These are phyloP conservation scores for Drosophila crucigera DNA, from an alignment of 2,888 invertebrate species.

Conservation along the genomic window DNA sequence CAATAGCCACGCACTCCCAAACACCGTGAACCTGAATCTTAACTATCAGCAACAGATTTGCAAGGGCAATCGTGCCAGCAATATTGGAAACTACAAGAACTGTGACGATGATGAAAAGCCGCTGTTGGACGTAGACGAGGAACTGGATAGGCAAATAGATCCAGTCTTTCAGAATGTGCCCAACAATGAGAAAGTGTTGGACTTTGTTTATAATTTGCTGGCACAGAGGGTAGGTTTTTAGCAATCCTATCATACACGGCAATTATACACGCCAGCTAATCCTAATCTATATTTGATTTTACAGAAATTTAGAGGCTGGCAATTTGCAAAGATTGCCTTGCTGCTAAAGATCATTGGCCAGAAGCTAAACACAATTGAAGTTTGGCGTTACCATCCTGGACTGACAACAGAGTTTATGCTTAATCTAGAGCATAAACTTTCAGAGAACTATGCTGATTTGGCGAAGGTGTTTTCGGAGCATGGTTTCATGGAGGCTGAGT, in stretches of 20 bases:
- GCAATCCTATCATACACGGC: too few species aligned
- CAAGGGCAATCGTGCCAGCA: constrained; percentile 82
- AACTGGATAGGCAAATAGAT: constrained; percentile 71
- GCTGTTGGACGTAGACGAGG: constrained; percentile 54
- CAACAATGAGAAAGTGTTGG: constrained; percentile 75
- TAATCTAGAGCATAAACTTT: constrained; percentile 75
- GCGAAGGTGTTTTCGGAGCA: constrained; percentile 79
- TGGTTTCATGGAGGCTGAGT: constrained; percentile 82
- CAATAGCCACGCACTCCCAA: constrained; percentile 69
- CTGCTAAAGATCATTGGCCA: constrained; percentile 80
- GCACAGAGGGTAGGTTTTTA: constrained; percentile 67
- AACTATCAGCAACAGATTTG: constrained; percentile 80
- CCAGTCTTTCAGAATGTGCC: constrained; percentile 82
- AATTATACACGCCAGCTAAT: neutral
- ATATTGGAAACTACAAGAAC: constrained; percentile 81
- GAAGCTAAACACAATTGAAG: constrained; percentile 81
- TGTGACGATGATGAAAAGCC: constrained; percentile 71
- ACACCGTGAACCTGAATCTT: constrained; percentile 63
- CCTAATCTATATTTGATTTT: neutral
- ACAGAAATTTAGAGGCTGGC: constrained; percentile 81
- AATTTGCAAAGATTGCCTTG: constrained; percentile 81
- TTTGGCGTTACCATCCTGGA: constrained; percentile 83
- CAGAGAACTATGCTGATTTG: constrained; percentile 79
- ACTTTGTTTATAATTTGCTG: constrained; percentile 75
- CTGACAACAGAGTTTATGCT: constrained; percentile 80